A percentile compares a stretch with the other conserved stretches of the same genome.
Conservation (phyloP, 2,113 vertebrate species). For the Daboia siamensis region DNA sequence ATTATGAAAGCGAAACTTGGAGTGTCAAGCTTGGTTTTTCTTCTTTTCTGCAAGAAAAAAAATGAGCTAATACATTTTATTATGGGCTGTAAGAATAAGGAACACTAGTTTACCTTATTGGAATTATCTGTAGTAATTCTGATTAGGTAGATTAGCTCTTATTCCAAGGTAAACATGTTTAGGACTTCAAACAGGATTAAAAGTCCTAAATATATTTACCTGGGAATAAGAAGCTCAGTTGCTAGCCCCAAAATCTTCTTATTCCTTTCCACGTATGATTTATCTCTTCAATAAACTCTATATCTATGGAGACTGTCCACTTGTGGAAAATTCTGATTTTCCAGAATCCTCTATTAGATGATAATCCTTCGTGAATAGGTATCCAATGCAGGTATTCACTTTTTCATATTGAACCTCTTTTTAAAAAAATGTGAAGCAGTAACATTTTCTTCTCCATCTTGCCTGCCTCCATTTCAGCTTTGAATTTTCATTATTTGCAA, state of each 20-base stretch:
- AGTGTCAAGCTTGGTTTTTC: not conserved
- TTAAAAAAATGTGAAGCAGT: not conserved
- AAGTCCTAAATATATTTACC: not conserved
- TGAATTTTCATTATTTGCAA: not conserved
- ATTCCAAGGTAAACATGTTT: not conserved
- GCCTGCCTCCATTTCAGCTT: not conserved
- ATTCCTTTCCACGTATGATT: not conserved
- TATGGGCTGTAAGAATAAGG: not conserved
- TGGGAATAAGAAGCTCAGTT: not conserved
- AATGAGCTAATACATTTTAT: not conserved
- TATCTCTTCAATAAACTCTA: not conserved
- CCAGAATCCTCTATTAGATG: not conserved
- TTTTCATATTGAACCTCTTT: not conserved
- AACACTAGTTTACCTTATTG: not conserved
- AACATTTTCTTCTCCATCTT: not conserved
- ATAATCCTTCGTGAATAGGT: not conserved
- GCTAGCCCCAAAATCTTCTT: not conserved
- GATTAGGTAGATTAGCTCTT: not conserved
- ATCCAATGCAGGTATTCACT: not conserved
- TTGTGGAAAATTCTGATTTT: not conserved
- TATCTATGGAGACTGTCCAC: not conserved
- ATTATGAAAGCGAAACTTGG: not conserved
- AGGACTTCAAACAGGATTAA: not conserved
- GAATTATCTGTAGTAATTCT: not conserved
- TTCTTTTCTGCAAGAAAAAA: not conserved